Base-by-base conservation (phyloP, 2,113 vertebrate genomes). In the Archilochus colubris region DNA sequence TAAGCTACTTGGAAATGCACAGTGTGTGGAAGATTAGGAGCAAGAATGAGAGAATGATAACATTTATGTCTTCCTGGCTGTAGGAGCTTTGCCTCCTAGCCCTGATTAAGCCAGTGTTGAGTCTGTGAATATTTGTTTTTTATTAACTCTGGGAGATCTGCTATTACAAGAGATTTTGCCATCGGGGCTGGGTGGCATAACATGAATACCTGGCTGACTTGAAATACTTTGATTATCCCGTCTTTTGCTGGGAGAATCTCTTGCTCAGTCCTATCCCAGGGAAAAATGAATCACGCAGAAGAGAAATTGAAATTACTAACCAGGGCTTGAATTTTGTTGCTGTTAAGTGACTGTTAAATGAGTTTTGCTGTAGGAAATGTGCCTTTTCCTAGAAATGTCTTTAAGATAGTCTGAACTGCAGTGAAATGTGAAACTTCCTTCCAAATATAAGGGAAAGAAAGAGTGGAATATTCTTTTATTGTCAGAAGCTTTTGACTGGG, bases 181-280 rank as follows among this genome's bases (percentile, higher is more conserved):
- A 78, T 66, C 0, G 14, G 82, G 73, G 23, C 31, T 0, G 8
- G 68, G 50, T 83, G 86, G 67, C 79, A 67, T 90, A 72, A 93
- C 88, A 21, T 0, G 3, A 88, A 69, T 93, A 94, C 68, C 72
- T 90, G 88, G 59, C 55, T 93, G 82, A 90, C 64, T 81, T 86
- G 88, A 91, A 95, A 83, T 93, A 78, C 86, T 95, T 77, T 93
- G 82, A 95, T 93, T 80, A 74, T 79, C 86, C 31, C 91, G 67
- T 74, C 68, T 85, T 93, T 69, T 1, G 0, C 82, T 81, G 53
- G 61, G 76, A 89, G 82, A 96, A 88, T 93, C 80, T 76, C 53
- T 93, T 90, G 80, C 64, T 93, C 48, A 73, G 72, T 43, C 76
- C 48, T 88, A 81, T 92, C 76, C 68, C 76, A 81, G 48, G 82